These are phyloP conservation scores for Pachyseris speciosa DNA, from an alignment of 64 coral and sea anemone species.

Conservation along the genomic window DNA sequence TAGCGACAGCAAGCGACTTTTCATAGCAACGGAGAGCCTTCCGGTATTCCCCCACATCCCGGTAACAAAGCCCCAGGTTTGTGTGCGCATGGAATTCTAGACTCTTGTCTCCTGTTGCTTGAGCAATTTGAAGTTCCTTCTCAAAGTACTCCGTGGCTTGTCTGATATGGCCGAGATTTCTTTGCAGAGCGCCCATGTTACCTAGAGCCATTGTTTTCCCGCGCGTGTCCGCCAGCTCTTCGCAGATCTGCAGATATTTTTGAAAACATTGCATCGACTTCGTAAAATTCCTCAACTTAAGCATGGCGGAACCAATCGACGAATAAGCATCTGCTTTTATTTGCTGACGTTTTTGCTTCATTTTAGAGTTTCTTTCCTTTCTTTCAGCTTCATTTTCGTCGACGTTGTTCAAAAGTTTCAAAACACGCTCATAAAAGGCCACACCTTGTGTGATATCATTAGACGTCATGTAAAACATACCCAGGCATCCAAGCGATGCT, in stretches of 20 bases:
- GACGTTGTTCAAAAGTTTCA: background rate
- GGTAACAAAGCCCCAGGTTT: constrained; percentile 1
- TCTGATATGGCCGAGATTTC: background rate
- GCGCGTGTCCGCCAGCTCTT: background rate
- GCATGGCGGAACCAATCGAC: background rate
- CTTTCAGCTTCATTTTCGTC: background rate
- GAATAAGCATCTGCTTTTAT: background rate
- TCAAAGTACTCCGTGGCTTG: constrained; percentile 16
- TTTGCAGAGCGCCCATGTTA: background rate
- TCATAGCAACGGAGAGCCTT: background rate
- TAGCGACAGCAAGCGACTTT: constrained; percentile 18
- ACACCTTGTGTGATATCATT: background rate
- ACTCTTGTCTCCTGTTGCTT: background rate
- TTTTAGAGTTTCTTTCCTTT: background rate
- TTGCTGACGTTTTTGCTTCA: background rate
- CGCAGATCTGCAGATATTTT: background rate
- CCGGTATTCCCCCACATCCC: background rate
- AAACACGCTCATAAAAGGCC: background rate
- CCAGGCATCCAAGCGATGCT: background rate
- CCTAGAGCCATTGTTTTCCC: background rate
- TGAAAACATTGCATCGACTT: constrained; percentile 1
- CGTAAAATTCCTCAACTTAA: background rate
- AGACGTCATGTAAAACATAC: background rate
- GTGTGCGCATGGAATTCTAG: constrained; percentile 4
- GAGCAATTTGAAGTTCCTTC: background rate